Evolutionary conservation across 1,140 invertebrate species (phyloP), one percentile per base, ranked within the genome.

Genomic region (Brachionus koreanus): DNA sequence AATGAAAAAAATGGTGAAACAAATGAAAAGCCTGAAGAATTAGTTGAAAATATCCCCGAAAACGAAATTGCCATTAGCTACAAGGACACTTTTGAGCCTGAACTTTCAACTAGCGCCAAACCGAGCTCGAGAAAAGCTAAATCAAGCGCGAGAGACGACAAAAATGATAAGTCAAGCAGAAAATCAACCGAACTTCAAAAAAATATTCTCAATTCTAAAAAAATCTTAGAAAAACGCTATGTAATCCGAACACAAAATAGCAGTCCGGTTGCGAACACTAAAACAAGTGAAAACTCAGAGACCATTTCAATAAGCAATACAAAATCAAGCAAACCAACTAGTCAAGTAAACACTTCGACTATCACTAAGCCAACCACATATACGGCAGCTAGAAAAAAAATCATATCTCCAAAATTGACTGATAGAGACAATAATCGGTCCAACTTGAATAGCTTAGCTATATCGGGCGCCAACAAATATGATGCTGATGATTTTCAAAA

Each of bases 211-310:
- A 69, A 39, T 16, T 39, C 65, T 7, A 69, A 69, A 16, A 69
- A 69, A 39, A 69, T 69, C 5, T 10, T 69, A 37, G 65, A 69
- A 39, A 69, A 69, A 39, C 65, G 65, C 9, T 69, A 37, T 69
- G 29, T 69, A 39, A 37, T 69, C n/a, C 65, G 65, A 35, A 39
- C 37, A 16, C 65, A 69, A 23, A 69, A 69, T 69, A 69, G 13
- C 16, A 69, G 65, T 16, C 65, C 65, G 16, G 19, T 39, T 39
- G n/a, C n/a, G 4, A 35, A 12, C 25, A 65, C 29, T 2, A 65
- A 33, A 65, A 65, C 10, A n/a, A 65, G 29, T 23, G 63, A 65
- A 33, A 65, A 65, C 33, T 65, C n/a, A 23, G 63, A 65, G 29
- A 37, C 63, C 6, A 65, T 65, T 13, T 65, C 63, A 33, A 23